phyloP scores from a whole-genome alignment of 2,797 vertebrate species.

The Sebastes miniatus region DNA sequence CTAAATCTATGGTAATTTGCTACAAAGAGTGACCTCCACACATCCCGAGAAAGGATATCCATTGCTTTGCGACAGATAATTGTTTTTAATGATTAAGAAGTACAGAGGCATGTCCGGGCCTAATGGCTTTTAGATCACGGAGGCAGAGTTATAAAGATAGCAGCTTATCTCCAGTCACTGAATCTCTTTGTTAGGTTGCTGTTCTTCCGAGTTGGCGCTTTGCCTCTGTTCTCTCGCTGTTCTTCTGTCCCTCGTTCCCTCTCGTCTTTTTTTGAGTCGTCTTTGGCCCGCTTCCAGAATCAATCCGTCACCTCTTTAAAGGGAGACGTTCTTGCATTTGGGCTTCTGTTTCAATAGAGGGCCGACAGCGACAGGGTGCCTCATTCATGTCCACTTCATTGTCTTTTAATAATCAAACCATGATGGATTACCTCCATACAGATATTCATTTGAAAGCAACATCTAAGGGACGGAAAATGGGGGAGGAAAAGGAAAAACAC shows the following conservation, averaged over 20 bases:
- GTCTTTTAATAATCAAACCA: slow-evolving; percentile 77
- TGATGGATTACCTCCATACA: slow-evolving; percentile 73
- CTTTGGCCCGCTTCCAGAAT: slow-evolving; percentile 67
- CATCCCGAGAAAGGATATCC: slow-evolving; percentile 29
- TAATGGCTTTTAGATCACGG: slow-evolving; percentile 65
- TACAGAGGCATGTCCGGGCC: slow-evolving; percentile 48
- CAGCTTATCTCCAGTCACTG: slow-evolving; percentile 60
- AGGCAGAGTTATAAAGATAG: slow-evolving; percentile 59
- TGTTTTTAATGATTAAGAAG: slow-evolving; percentile 66
- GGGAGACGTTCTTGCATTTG: slow-evolving; percentile 57
- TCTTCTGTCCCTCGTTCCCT: slow-evolving; percentile 40
- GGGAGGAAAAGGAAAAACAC: slow-evolving; percentile 27
- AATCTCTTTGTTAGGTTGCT: slow-evolving; percentile 61
- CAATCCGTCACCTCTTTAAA: slow-evolving; percentile 74
- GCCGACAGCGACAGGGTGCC: slow-evolving; percentile 67
- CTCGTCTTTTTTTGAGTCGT: slow-evolving; percentile 42
- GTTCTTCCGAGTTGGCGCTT: slow-evolving; percentile 53
- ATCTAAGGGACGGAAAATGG: slow-evolving; percentile 35
- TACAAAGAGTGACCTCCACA: slow-evolving; percentile 10
- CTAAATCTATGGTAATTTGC: slow-evolving; percentile 42
- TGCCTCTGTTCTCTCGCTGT: slow-evolving; percentile 45
- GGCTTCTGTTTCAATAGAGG: slow-evolving; percentile 63
- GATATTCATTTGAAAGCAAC: slow-evolving; percentile 59
- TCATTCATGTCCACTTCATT: slow-evolving; percentile 76
- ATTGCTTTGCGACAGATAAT: slow-evolving; percentile 49